These are phyloP conservation scores for Clarias gariepinus DNA, from an alignment of 2,113 vertebrate species.

Conservation along the genomic window DNA sequence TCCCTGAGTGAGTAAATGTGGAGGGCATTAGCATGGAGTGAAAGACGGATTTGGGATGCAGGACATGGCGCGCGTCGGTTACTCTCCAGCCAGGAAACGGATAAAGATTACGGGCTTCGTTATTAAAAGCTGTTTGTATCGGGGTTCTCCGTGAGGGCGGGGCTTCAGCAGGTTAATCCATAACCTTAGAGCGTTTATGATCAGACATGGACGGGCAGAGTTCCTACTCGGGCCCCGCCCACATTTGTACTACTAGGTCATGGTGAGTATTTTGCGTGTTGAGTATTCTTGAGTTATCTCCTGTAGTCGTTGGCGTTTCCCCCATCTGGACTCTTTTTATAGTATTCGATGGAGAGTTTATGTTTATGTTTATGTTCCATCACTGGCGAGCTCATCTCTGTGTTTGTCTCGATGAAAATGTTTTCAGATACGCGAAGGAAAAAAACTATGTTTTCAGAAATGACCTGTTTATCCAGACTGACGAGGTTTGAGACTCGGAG, in stretches of 20 bases:
- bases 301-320: too few relatives aligned
- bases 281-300: background rate
- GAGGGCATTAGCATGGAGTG: slow-evolving; percentile 24
- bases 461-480: background rate
- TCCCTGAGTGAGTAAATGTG: slow-evolving; percentile 30
- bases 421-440: background rate
- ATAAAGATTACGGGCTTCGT: slow-evolving; percentile 23
- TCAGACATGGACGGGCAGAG: background rate
- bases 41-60: slow-evolving; percentile 3
- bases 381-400: background rate
- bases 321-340: background rate
- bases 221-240: background rate
- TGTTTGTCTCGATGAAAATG: background rate
- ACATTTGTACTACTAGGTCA: background rate
- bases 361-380: background rate
- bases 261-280: background rate
- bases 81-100: slow-evolving; percentile 31
- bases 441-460: background rate
- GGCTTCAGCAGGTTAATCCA: background rate
- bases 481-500: background rate
- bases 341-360: background rate
- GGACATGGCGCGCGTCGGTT: background rate
- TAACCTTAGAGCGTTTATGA: slow-evolving; percentile 12
- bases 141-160: background rate
- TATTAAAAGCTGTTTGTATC: slow-evolving; percentile 37